Evolutionary conservation across 2,888 invertebrate genomes (phyloP), one percentile per base, ranked within the genome.

Genomic region (Melieria crassipennis): DNA sequence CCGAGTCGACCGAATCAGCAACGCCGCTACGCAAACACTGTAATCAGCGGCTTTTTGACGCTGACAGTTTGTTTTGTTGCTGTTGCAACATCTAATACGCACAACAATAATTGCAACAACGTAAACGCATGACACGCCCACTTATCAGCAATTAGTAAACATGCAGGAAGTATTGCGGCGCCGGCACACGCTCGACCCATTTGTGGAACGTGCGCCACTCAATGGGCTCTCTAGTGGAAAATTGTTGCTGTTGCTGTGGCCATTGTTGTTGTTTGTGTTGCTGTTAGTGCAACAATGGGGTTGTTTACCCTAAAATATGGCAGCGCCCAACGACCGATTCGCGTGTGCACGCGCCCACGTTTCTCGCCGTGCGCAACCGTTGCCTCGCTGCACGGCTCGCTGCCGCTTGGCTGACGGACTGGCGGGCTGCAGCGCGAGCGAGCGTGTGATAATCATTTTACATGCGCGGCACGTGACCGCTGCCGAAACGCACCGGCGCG

Each of bases 401-500:
- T 16, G 16, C 16, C 16, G 1, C 16, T 16, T 16, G 16, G 16
- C 16, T 30, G 30, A 30, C 30, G 30, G 30, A 30, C 30, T 30
- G 30, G 2, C 30, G 1, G 30, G 3, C 30, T 30, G 3, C 30
- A 30, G 30, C 30, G 30, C 30, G 30, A 30, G 30, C 30, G 75
- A 83, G 80, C 84, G 82, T 83, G 83, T 82, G 82, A 83, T 83
- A 84, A 83, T 83, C 81, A 83, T 80, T 79, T 82, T 79, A 75
- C 78, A 76, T 80, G 77, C 80, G 76, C 75, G 78, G 61, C 83
- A 83, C 82, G 84, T 82, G 84, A 70, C 76, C 75, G 55, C 45
- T 71, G 73, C 65, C 65, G 69, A 70, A 65, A 69, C 60, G 65
- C 66, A 70, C 66, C 70, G 71, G 70, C 71, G 73, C 76, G 67